Evolutionary conservation across 2,797 vertebrate genomes (phyloP), one percentile per base, ranked within the genome.

Genomic region (Agapornis canus): DNA sequence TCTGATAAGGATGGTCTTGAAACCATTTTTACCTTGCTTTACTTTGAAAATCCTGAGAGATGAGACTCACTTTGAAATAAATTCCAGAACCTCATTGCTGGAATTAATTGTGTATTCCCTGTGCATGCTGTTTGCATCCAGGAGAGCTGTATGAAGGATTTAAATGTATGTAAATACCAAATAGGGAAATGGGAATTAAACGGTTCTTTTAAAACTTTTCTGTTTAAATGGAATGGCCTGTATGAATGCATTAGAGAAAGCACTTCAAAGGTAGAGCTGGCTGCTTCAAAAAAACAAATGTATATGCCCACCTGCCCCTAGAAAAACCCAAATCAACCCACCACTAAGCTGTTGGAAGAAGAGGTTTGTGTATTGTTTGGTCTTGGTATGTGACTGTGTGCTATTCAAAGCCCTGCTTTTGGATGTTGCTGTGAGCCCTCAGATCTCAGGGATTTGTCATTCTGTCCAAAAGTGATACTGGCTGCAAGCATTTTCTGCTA

Each of bases 221-320:
- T 69, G 19, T 73, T 61, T 69, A 73, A 75, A 51, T 64, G 69
- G 49, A 69, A 61, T 40, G n/a, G 10, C 39, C 57, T 16, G 7
- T 45, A 8, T 60, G 47, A 63, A 59, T 40, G 17, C 39, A 29
- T 65, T 71, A 47, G 60, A 87, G 83, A 68, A 79, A 80, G 11
- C 22, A 37, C 32, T 71, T 60, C 2, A 3, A 48, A 72, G 59
- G 32, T 63, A 42, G 39, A 59, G 18, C 9, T 86, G 42, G 13
- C 48, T 56, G 19, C 59, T 71, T 39, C 14, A 59, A 48, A 61
- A 72, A 31, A 10, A 9, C 65, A 48, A 17, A 72, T 6, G 7
- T 63, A 11, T 14, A 37, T 57, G 11, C 10, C 3, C 2, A 39
- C 4, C 2, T 2, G 4, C 39, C 2, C 9, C 9, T 10, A 4